These are phyloP conservation scores for Manduca sexta DNA, from an alignment of 1,140 invertebrate genomes.

Conservation along the genomic window DNA sequence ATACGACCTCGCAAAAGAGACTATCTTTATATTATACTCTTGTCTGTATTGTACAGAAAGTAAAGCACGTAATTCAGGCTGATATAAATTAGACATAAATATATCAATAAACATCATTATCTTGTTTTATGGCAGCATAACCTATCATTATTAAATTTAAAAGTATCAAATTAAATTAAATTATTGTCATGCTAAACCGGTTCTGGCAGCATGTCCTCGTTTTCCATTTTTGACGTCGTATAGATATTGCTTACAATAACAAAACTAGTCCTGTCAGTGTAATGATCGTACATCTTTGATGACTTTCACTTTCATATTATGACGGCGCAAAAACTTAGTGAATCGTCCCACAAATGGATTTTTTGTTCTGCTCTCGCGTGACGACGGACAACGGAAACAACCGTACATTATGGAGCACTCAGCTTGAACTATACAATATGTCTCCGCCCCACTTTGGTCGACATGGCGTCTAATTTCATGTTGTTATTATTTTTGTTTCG, in stretches of 20 bases:
- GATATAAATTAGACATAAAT: too few relatives aligned
- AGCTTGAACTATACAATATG: slow-evolving; percentile 32
- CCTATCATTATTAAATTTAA: slow-evolving; percentile 1
- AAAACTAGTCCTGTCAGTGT: slow-evolving; percentile 22
- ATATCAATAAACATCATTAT: too few relatives aligned
- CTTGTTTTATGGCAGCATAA: too few relatives aligned
- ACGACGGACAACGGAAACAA: slow-evolving; percentile 25
- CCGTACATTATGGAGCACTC: slow-evolving; percentile 30
- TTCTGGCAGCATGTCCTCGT: slow-evolving; percentile 16
- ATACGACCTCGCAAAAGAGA: too few relatives aligned
- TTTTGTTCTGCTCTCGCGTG: slow-evolving; percentile 32
- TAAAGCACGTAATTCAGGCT: too few relatives aligned
- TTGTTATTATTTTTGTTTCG: slow-evolving; percentile 30
- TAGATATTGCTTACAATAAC: slow-evolving; percentile 12
- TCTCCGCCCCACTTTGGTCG: slow-evolving; percentile 23
- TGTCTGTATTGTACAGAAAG: too few relatives aligned
- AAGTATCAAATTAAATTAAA: slow-evolving; percentile 3
- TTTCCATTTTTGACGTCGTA: slow-evolving; percentile 15
- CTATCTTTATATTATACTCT: too few relatives aligned
- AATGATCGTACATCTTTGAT: slow-evolving; percentile 24
- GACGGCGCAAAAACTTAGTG: slow-evolving; percentile 32
- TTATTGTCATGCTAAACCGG: slow-evolving; percentile 16
- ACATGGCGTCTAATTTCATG: slow-evolving; percentile 23
- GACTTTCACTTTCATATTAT: slow-evolving; percentile 41
- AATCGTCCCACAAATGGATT: slow-evolving; percentile 13